Conservation (phyloP, 2,888 invertebrate species). For the Galerucella calmariensis region DNA sequence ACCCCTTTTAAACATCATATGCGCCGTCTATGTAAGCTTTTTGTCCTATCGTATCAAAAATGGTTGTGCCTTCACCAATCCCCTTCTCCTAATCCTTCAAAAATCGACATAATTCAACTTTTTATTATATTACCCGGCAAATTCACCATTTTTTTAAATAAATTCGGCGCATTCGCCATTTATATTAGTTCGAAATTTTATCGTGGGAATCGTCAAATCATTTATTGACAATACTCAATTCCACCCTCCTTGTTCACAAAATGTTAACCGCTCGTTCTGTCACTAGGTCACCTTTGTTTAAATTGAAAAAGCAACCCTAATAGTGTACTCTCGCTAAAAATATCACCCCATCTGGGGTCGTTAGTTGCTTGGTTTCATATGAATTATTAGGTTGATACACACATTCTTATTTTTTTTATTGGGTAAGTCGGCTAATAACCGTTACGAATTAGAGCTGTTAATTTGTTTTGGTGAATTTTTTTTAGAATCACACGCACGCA, state of each 20-base stretch:
- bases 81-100: too few relatives aligned
- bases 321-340: constrained; percentile 52
- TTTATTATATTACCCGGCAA: background rate
- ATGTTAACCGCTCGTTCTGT: constrained; percentile 40
- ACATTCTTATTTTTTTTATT: constrained; percentile 30
- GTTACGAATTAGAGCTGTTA: constrained; percentile 26
- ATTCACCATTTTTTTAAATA: background rate
- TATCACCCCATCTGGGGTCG: constrained; percentile 52
- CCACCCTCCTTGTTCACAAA: constrained; percentile 48
- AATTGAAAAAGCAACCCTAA: constrained; percentile 58
- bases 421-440: constrained; percentile 33
- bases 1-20: too few relatives aligned
- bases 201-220: background rate
- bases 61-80: too few relatives aligned
- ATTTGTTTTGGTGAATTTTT: background rate
- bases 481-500: too few relatives aligned
- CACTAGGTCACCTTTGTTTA: constrained; percentile 60
- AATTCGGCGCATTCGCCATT: too few relatives aligned
- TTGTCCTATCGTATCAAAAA: too few relatives aligned
- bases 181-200: background rate
- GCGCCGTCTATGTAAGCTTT: too few relatives aligned
- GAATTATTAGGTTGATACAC: constrained; percentile 33
- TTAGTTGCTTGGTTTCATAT: constrained; percentile 20
- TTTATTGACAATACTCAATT: constrained; percentile 57
- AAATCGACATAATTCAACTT: too few relatives aligned